phyloP scores from a whole-genome alignment of 2,113 vertebrate species.

The Phyllopteryx taeniolatus region DNA sequence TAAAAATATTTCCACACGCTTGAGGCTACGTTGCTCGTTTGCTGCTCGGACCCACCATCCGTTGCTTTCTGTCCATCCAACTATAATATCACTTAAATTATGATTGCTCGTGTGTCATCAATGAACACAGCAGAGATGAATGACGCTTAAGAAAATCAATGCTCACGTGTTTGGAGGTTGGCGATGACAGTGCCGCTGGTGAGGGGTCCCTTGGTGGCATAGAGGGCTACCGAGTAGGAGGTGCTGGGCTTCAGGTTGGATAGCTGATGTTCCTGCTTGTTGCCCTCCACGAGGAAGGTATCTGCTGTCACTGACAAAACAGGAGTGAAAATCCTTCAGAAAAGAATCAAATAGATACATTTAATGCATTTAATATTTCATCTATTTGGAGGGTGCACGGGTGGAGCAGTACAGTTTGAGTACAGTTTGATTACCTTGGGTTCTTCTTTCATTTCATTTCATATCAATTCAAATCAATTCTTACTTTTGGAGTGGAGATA shows the following conservation, averaged over 20 bases:
- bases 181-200: conserved; percentile 84
- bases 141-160: background rate
- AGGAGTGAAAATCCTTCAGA: conserved; percentile 7
- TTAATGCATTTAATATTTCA: background rate
- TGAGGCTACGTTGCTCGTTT: no score
- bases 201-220: conserved; percentile 86
- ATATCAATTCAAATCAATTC: conserved; percentile 1
- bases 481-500: background rate
- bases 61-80: background rate
- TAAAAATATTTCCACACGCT: no score
- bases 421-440: background rate
- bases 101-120: background rate
- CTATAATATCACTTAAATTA: background rate
- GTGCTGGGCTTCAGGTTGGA: conserved; percentile 85
- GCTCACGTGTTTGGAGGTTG: conserved; percentile 91
- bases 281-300: conserved; percentile 88
- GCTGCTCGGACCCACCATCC: no score
- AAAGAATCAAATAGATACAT: background rate
- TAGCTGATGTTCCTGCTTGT: conserved; percentile 84
- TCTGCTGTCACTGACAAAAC: conserved; percentile 80
- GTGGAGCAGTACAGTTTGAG: no score
- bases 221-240: conserved; percentile 83
- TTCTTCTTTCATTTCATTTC: background rate
- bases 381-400: conserved; percentile 1
- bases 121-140: background rate